phyloP scores from a whole-genome alignment of 2,113 vertebrate genomes.

The Xiphophorus couchianus region DNA sequence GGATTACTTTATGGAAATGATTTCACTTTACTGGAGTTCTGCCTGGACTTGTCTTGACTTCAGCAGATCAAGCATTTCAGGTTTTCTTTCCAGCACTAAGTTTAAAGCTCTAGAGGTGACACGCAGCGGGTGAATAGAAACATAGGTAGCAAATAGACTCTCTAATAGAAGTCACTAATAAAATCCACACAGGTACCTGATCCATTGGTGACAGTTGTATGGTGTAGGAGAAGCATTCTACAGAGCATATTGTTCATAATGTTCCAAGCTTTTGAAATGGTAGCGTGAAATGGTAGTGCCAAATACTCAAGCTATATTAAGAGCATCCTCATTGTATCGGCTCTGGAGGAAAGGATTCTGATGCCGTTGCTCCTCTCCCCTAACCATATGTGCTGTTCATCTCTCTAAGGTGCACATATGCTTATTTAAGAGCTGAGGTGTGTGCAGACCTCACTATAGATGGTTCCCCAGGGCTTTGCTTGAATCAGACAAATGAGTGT shows the following conservation, averaged over 20 bases:
- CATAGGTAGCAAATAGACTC: neutral
- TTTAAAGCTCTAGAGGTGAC: neutral
- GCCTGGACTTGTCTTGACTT: neutral
- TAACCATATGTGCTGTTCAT: conserved; percentile 48
- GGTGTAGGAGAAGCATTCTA: neutral
- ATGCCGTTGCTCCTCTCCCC: conserved; percentile 1
- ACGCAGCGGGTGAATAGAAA: neutral
- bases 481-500: conserved; percentile 1
- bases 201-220: neutral
- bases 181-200: neutral
- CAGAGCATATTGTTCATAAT: conserved; percentile 3
- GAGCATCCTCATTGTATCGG: neutral
- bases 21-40: neutral
- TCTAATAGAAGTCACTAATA: neutral
- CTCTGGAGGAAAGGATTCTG: conserved; percentile 12
- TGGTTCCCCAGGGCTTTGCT: conserved; percentile 22
- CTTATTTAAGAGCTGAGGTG: conserved; percentile 21
- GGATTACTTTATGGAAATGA: neutral
- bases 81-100: neutral
- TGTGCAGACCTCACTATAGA: neutral
- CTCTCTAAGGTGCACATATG: conserved; percentile 7
- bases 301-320: conserved; percentile 30
- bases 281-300: conserved; percentile 16
- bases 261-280: conserved; percentile 24
- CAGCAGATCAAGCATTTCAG: neutral